Evolutionary conservation across 2,797 vertebrate genomes (phyloP), one percentile per base, ranked within the genome.

Genomic region (Notoglanidium macrostoma): DNA sequence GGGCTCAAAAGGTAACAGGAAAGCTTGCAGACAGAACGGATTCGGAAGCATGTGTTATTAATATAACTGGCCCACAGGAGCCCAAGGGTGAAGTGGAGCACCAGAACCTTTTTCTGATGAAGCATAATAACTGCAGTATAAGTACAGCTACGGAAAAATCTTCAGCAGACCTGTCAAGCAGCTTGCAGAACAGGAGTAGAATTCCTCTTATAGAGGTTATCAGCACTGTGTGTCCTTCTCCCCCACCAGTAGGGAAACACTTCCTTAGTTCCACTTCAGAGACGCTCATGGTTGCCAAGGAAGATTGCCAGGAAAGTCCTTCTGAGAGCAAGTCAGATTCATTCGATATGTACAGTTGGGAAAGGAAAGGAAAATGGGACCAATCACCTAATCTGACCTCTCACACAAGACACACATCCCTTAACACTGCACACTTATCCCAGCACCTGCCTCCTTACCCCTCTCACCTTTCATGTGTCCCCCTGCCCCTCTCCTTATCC

Each of bases 191-290:
- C 32, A 89, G 76, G 81, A 81, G 55, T 65, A 68, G 73, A 51
- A 86, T 89, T 61, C 89, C 90, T 78, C 93, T 93, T 90, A 86
- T 86, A 67, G 93, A 96, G 84, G 91, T 91, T 74, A 90, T 93
- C 11, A 87, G 85, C 65, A 21, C 86, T 4, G 86, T 85, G 70
- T 95, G 94, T 92, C 92, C 94, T 35, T 87, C 93, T 1, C 91
- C 76, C 92, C 85, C 88, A 86, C 88, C 84, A 87, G 85, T 77
- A 90, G 88, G 89, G 15, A 85, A 73, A 55, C 61, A n/a, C 63
- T 84, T 0, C 77, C 90, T 46, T 91, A 92, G 85, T 86, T 90
- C 92, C 40, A n/a, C 92, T 29, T 32, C 91, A 46, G 93, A 94
- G 79, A 91, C 84, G 1, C 81, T 84, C 57, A 40, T 55, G 17